These are phyloP conservation scores for Ceratoteleas bidentatus DNA, from an alignment of 1,140 invertebrate species.

Conservation along the genomic window DNA sequence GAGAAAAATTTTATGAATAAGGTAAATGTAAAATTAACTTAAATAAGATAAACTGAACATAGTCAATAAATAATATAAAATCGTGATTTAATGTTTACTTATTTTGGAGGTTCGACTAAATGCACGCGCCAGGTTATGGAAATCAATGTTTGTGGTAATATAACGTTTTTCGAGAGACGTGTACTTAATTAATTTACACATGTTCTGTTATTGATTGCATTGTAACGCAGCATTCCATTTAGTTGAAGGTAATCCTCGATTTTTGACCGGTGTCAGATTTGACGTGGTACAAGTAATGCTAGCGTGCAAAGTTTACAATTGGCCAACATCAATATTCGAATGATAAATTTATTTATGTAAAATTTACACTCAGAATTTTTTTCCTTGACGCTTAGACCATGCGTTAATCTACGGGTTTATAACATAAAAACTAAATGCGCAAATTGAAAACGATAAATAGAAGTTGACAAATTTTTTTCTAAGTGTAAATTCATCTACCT, in stretches of 20 bases:
- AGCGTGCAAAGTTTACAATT: conserved; percentile 22
- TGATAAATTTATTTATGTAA: conserved; percentile 22
- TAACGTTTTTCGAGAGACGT: conserved; percentile 43
- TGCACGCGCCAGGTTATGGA: conserved; percentile 9
- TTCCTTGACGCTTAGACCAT: not conserved
- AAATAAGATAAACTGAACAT: no score
- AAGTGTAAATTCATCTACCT: not conserved
- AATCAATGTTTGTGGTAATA: conserved; percentile 30
- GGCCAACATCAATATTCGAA: conserved; percentile 8
- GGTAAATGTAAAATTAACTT: no score
- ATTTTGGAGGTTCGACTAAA: not conserved
- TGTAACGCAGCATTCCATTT: conserved; percentile 50
- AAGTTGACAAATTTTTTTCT: not conserved
- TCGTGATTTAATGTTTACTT: not conserved
- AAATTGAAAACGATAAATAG: no score
- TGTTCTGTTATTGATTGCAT: conserved; percentile 53
- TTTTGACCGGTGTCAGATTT: conserved; percentile 43
- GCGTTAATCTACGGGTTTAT: not conserved
- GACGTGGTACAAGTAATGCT: conserved; percentile 27
- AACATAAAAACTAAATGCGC: not conserved
- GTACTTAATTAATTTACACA: conserved; percentile 46
- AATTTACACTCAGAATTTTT: conserved; percentile 24
- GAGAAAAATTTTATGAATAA: no score
- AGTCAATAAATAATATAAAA: no score
- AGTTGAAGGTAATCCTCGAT: conserved; percentile 39